Evolutionary conservation across 2,113 vertebrate species (phyloP), one percentile per base, ranked within the genome.

Genomic region (Eira barbara): DNA sequence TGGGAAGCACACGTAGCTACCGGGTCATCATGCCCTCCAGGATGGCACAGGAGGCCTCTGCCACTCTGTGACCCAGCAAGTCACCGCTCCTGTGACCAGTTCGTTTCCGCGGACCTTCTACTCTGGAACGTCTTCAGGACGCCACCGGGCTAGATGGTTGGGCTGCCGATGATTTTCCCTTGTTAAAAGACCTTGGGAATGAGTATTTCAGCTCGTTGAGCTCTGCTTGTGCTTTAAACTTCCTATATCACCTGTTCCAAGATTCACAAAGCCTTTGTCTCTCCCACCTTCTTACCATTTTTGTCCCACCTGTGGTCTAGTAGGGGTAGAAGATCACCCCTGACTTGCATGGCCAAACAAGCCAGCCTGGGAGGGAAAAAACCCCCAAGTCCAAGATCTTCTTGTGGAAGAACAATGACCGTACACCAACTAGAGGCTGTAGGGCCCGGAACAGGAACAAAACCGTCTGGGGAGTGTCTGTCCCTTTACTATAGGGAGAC

Each of bases 121-220:
- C 2, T 47, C 29, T 3, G 31, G 23, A 55, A 52, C 20, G 14
- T 15, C 67, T 81, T 47, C 63, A 14, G 15, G n/a, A 79, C 4
- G 15, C 36, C 29, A 59, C 20, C 25, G 4, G 39, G 39, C 34
- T 57, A 15, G 42, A 34, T 4, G 47, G 34, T 0, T 0, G 17
- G 76, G 39, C 18, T 27, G n/a, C 11, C 17, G 6, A n/a, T 21
- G 45, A 92, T 0, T 0, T 31, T 5, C 1, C 0, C 31, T 42
- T 13, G 25, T 8, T 39, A 25, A 34, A 86, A 93, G 52, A 31
- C 71, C 42, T 34, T 9, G 21, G 52, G 67, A 8, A 57, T 57
- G 2, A 57, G 6, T 3, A n/a, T 61, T 87, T 21, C 39, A 13
- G 31, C 21, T 27, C n/a, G 5, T 25, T 36, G 49, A 57, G 61